A percentile compares a stretch with the other conserved stretches of the same genome.
These are phyloP conservation scores for Coturnix japonica DNA, from an alignment of 2,113 vertebrate species.

Conservation along the genomic window DNA sequence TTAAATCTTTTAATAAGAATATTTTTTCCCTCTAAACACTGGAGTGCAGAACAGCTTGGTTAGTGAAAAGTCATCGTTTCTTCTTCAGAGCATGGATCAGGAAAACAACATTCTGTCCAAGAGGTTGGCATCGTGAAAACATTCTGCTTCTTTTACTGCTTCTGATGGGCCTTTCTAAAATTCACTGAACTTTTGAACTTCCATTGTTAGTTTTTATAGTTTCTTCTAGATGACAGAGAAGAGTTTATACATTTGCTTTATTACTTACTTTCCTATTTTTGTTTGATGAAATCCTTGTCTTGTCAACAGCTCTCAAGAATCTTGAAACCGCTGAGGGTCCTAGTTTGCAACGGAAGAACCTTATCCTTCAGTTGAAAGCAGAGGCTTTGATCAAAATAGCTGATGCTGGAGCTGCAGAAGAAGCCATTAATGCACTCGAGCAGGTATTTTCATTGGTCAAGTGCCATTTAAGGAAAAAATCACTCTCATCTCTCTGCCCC, in stretches of 20 bases:
- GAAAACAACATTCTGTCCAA: background rate
- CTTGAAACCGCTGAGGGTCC: slow-evolving; percentile 25
- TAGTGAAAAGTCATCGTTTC: background rate
- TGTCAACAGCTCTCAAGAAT: slow-evolving; percentile 73
- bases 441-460: slow-evolving; percentile 78
- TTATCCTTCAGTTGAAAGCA: slow-evolving; percentile 81
- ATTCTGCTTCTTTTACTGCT: background rate
- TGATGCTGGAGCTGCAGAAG: slow-evolving; percentile 78
- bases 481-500: background rate
- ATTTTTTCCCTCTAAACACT: background rate
- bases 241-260: background rate
- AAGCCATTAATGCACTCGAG: slow-evolving; percentile 83
- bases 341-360: slow-evolving; percentile 71
- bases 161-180: background rate
- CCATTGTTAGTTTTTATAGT: background rate
- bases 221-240: background rate
- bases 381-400: slow-evolving; percentile 82
- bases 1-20: background rate
- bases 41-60: background rate
- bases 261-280: background rate
- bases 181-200: background rate
- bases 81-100: background rate
- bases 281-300: background rate
- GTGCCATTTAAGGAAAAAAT: background rate
- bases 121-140: background rate